Percentiles rank a stretch among this genome's conserved stretches.
Conservation (phyloP, 2,888 invertebrate genomes). For the Coelinius sp. region DNA sequence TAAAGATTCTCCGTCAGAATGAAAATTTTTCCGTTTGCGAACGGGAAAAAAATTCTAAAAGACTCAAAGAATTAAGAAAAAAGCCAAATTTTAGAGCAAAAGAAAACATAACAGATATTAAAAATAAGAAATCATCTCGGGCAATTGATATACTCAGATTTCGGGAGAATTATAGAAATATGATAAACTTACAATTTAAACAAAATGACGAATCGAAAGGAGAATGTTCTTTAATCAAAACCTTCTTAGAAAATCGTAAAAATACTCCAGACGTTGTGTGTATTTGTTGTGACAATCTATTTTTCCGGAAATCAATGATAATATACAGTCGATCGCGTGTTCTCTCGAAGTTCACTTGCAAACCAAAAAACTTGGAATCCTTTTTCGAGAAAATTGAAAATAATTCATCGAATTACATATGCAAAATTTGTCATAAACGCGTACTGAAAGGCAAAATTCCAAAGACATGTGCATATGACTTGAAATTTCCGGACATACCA, state of each 20-base stretch:
- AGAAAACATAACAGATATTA: background rate
- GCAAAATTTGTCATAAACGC: slow-evolving; percentile 21
- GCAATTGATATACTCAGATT: background rate
- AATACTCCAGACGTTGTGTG: no score
- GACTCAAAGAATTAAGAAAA: background rate
- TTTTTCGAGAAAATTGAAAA: slow-evolving; percentile 6
- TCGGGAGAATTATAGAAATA: background rate
- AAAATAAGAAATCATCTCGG: background rate
- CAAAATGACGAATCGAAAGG: background rate
- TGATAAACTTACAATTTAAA: background rate
- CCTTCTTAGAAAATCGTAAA: slow-evolving; percentile 33
- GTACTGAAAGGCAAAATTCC: slow-evolving; percentile 24
- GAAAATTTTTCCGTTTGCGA: no score
- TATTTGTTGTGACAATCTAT: no score
- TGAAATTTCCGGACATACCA: slow-evolving; percentile 48
- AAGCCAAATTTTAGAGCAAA: background rate
- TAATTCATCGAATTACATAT: slow-evolving; percentile 25
- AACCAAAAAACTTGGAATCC: background rate
- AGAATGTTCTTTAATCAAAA: slow-evolving; percentile 21
- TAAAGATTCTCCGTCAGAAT: no score
- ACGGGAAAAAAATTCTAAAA: no score
- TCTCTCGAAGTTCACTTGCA: background rate
- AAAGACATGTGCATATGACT: slow-evolving; percentile 38
- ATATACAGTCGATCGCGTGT: slow-evolving; percentile 15
- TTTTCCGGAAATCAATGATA: slow-evolving; percentile 41